A percentile compares a stretch with the other conserved stretches of the same genome.
Conservation (phyloP, 2,888 invertebrate genomes). For the Dinocampus coccinellae region DNA sequence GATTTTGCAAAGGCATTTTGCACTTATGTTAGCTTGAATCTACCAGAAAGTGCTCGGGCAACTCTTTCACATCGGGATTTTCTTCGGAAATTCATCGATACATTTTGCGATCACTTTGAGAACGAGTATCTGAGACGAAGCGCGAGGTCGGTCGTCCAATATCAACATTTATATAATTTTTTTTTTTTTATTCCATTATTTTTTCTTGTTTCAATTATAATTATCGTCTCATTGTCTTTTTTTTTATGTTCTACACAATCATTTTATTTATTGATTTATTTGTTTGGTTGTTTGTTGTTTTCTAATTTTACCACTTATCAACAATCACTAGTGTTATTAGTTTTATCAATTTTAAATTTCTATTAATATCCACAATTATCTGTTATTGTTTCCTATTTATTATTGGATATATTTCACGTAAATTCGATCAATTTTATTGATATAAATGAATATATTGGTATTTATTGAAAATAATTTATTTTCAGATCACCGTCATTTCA, state of each 20-base stretch:
- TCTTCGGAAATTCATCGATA: conserved; percentile 85
- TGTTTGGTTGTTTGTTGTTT: no score
- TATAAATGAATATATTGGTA: neutral
- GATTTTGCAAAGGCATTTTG: conserved; percentile 91
- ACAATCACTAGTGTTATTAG: no score
- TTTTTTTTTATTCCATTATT: no score
- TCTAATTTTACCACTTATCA: no score
- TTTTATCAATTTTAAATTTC: no score
- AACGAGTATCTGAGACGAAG: conserved; percentile 77
- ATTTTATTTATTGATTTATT: no score
- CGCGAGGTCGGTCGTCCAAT: conserved; percentile 55
- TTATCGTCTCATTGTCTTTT: conserved; percentile 5
- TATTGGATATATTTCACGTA: neutral
- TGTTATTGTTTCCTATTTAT: neutral
- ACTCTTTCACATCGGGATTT: conserved; percentile 83
- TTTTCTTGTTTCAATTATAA: neutral
- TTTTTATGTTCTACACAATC: no score
- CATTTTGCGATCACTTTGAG: conserved; percentile 88
- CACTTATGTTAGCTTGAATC: conserved; percentile 80
- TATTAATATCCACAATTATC: no score
- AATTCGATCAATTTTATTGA: neutral
- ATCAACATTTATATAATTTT: neutral
- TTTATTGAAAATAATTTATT: conserved; percentile 20
- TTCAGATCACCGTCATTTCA: conserved; percentile 60
- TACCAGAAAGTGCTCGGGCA: conserved; percentile 77